phyloP scores from a whole-genome alignment of 2,113 vertebrate species.

The Noturus placidus region DNA sequence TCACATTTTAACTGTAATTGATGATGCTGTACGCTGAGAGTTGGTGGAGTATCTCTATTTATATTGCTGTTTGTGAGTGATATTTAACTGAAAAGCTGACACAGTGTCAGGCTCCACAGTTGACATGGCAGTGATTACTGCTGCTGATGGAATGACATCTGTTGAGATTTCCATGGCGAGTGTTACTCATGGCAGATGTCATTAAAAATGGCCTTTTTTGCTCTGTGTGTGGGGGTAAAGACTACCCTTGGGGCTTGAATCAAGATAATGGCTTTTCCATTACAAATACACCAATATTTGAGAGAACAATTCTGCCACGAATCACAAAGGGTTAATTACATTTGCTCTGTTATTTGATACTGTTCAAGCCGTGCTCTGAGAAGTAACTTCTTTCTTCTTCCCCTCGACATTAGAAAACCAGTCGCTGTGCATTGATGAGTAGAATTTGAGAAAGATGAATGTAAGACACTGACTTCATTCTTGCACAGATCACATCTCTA shows the following conservation, averaged over 20 bases:
- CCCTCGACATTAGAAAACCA: constrained; percentile 29
- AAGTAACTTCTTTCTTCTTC: constrained; percentile 47
- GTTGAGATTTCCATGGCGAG: constrained; percentile 47
- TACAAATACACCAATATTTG: constrained; percentile 55
- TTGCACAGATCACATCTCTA: constrained; percentile 23
- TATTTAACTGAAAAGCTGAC: constrained; percentile 48
- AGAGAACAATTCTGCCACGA: constrained; percentile 35
- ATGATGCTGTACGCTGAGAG: neutral
- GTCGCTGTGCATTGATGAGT: neutral
- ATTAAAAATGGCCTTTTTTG: constrained; percentile 44
- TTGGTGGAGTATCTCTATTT: constrained; percentile 14
- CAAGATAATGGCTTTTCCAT: constrained; percentile 53
- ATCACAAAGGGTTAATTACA: constrained; percentile 45
- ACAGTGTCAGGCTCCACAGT: constrained; percentile 19
- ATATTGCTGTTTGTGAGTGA: constrained; percentile 24
- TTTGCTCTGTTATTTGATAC: constrained; percentile 49
- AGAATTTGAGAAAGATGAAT: constrained; percentile 41
- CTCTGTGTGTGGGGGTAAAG: constrained; percentile 33
- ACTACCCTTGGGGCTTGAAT: constrained; percentile 42
- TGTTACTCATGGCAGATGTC: constrained; percentile 47
- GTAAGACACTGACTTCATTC: constrained; percentile 36
- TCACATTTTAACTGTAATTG: constrained; percentile 4
- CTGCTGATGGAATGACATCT: constrained; percentile 54
- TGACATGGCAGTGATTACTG: constrained; percentile 46
- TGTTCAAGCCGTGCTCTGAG: constrained; percentile 34